Base-by-base conservation (phyloP, 2,113 vertebrate species). In the Vulpes ferrilata region DNA sequence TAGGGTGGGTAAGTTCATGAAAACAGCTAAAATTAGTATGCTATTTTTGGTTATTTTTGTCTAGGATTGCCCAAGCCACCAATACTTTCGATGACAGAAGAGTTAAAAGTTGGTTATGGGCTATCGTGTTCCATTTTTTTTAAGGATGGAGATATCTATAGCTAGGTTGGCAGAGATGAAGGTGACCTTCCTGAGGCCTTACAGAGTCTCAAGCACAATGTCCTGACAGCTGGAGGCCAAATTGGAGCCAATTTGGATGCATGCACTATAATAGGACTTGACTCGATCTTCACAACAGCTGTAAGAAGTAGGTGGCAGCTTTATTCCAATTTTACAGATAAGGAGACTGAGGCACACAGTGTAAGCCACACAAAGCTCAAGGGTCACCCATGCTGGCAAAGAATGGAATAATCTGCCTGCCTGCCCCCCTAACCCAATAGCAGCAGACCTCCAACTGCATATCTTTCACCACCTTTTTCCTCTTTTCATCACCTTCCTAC, bases 251-350 rank as follows among this genome's bases (percentile, higher is more conserved):
- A 30, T 74, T 30, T 35, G n/a, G 32, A 67, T 32, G 17, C 19
- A 1, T 7, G 35, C 27, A 69, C 57, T 38, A 1, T 60, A 19
- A 9, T 35, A 48, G 79, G 71, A 69, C 15, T 71, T 27, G 25
- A 23, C 38, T 76, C 71, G 25, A 0, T 69, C 27, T 60, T 60
- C 59, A 19, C 11, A 48, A 30, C 3, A 51, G 69, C 38, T 57
- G n/a, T 84, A 15, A 59, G 22, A 55, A 79, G 43, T 60, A 48
- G 15, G 32, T 19, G 19, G 7, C 32, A 32, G 43, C 59, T 74
- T 82, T 38, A 17, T 67, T 84, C 71, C 92, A 59, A 69, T 27
- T 95, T 93, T 64, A 53, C 80, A 95, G 81, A 8, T 48, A 55
- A 57, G 27, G 55, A 96, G 73, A 81, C 57, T 3, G 84, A 95